Evolutionary conservation across 1,140 invertebrate species (phyloP).

Genomic region (Reticulitermes speratus): DNA sequence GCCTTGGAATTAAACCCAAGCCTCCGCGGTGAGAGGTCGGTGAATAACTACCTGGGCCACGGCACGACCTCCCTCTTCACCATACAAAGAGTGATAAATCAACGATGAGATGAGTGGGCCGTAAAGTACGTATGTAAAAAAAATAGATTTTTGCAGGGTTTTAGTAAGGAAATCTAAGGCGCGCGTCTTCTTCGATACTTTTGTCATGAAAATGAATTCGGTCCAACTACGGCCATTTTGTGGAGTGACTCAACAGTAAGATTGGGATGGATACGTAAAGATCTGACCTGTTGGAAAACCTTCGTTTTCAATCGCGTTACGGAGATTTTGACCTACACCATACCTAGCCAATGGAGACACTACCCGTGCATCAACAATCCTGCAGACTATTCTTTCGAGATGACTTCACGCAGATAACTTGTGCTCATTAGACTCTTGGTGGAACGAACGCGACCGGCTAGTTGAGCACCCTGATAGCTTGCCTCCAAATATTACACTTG

Average conservation of each 20-base stretch:
- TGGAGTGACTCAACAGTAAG: neutral
- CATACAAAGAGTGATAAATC: too few species aligned
- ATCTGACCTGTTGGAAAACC: neutral
- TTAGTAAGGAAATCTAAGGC: too few species aligned
- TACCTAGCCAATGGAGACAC: neutral
- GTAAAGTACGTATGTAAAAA: too few species aligned
- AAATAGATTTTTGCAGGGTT: too few species aligned
- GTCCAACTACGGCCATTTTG: neutral
- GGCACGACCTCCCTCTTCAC: too few species aligned
- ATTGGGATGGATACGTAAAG: neutral
- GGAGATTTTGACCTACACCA: neutral
- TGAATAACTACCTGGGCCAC: too few species aligned
- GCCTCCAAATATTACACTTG: neutral
- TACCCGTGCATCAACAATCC: neutral
- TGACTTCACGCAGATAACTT: neutral
- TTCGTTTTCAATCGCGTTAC: neutral
- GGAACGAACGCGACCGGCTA: too few species aligned
- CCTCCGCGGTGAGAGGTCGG: too few species aligned
- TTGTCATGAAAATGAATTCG: neutral
- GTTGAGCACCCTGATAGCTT: too few species aligned
- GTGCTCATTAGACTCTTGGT: too few species aligned
- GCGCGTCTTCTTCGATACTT: neutral
- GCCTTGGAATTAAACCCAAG: too few species aligned
- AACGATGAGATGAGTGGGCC: too few species aligned
- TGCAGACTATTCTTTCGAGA: neutral